Evolutionary conservation across 1,140 invertebrate genomes (phyloP), one percentile per base, ranked within the genome.

Genomic region (Paralvinella palmiformis): DNA sequence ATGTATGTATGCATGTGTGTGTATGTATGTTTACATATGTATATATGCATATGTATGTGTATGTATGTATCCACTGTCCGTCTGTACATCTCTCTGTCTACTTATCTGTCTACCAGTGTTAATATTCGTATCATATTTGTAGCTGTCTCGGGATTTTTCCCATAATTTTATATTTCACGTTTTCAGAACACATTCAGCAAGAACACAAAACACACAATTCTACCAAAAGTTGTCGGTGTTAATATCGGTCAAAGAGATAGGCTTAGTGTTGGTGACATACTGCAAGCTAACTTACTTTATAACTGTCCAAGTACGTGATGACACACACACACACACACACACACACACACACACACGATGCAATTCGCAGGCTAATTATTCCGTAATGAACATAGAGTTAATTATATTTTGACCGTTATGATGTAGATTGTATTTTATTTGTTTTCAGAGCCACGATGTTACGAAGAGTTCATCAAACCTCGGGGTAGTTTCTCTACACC

Each of bases 231-330:
- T 15, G 22, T 6, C 31, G 48, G 37, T 44, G 92, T 92, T 0
- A 92, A 96, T 81, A 97, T 97, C 44, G 94, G 94, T 0, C 94
- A 97, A 78, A 81, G 94, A 60, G 85, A 95, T 37, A 83, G 89
- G 1, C 80, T 96, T 2, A 94, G 91, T 68, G 87, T 88, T 68
- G 94, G 93, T 7, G 94, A 97, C 73, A 93, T 96, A 63, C 87
- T 91, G 0, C 94, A 97, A 78, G 94, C 94, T 0, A 96, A 94
- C 82, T 83, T 94, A 33, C 85, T 97, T 0, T 97, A 97, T 80
- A 92, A 92, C 79, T 96, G 94, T 79, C 87, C 89, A 52, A 60
- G 58, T 60, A 31, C 20, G 58, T 41, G 10, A 22, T 22, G 22
- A 53, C 10, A 41, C 10, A n/a, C n/a, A n/a, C n/a, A n/a, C n/a